These are phyloP conservation scores for Strigops habroptila DNA, from an alignment of 2,113 vertebrate species.

Conservation along the genomic window DNA sequence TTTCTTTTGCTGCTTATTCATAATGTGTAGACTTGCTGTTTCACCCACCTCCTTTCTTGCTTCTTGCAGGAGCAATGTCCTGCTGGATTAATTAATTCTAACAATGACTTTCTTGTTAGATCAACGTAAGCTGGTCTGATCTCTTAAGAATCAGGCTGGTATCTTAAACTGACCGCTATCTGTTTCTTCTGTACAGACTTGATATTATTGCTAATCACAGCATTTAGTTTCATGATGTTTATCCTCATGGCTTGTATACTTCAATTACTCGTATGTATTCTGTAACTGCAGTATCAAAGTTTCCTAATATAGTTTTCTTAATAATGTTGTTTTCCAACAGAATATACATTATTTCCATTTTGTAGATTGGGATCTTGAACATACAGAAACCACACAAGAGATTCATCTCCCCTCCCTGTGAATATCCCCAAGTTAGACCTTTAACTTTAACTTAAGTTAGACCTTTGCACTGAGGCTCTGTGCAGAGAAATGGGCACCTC, in stretches of 20 bases:
- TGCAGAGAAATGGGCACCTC: background rate
- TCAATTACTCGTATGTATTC: background rate
- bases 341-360: background rate
- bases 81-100: background rate
- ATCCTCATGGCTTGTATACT: background rate
- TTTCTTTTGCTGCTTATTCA: background rate
- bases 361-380: background rate
- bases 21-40: background rate
- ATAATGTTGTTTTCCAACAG: background rate
- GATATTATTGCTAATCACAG: background rate
- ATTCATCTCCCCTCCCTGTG: background rate
- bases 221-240: background rate
- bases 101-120: background rate
- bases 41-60: background rate
- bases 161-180: background rate
- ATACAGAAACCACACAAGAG: background rate
- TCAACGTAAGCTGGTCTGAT: background rate
- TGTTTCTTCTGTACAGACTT: background rate
- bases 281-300: background rate
- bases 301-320: background rate
- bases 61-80: background rate
- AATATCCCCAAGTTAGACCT: background rate
- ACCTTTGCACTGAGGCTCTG: background rate
- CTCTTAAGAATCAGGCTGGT: background rate
- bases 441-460: background rate